Evolutionary conservation across 92 coral and sea anemone genomes (phyloP).

Genomic region (Montipora capitata): DNA sequence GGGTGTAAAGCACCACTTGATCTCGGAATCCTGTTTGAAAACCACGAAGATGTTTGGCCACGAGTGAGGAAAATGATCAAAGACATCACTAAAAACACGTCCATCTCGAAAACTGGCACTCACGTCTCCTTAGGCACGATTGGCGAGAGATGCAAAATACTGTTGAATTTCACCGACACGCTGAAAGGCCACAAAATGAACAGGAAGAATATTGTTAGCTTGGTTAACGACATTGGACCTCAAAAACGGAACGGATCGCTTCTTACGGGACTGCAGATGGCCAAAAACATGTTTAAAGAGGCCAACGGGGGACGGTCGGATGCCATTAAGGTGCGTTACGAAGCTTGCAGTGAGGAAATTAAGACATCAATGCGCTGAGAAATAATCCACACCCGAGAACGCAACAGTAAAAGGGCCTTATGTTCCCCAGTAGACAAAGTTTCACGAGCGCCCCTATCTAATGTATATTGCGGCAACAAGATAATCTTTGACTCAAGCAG

Average conservation of each 20-base stretch:
- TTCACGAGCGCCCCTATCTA: no score
- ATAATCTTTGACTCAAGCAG: no score
- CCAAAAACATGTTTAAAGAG: constrained; percentile 4
- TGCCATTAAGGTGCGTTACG: constrained; percentile 9
- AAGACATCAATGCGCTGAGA: no score
- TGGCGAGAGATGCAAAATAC: not conserved
- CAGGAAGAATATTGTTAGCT: not conserved
- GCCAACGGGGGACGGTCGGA: not conserved
- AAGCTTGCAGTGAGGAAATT: no score
- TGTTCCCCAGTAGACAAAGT: no score
- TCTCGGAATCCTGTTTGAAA: constrained; percentile 22
- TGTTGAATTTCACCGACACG: constrained; percentile 9
- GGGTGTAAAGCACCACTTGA: constrained; percentile 31
- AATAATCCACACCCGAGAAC: no score
- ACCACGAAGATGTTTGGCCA: not conserved
- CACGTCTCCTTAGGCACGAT: constrained; percentile 19
- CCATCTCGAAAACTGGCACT: not conserved
- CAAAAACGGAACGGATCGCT: not conserved
- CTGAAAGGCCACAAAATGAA: not conserved
- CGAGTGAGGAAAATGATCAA: not conserved
- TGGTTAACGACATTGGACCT: not conserved
- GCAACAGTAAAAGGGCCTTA: no score
- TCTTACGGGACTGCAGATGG: not conserved
- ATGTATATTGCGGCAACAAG: no score
- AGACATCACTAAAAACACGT: not conserved